Conservation (phyloP, 35 echinoderm and acorn worm genomes). For the Ophiothrix spiculata region DNA sequence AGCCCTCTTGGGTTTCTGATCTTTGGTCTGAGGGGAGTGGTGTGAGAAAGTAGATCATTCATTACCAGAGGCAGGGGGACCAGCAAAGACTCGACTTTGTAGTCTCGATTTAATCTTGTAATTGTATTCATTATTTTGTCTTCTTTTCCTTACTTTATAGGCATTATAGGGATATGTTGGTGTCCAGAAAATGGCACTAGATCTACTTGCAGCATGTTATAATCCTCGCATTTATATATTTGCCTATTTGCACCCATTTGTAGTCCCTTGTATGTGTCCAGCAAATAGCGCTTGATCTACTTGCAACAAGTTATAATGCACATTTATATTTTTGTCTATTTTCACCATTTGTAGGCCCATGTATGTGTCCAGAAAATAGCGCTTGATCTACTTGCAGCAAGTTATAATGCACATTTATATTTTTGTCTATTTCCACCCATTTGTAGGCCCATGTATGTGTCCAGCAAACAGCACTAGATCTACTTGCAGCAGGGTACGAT, state of each 20-base stretch:
- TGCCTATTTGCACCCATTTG: conserved; percentile 48
- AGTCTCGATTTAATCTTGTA: too few relatives aligned
- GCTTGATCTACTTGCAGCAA: conserved; percentile 73
- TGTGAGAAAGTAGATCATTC: too few relatives aligned
- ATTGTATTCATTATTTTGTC: too few relatives aligned
- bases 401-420: conserved; percentile 82
- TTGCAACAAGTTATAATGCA: conserved; percentile 74
- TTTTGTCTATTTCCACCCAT: too few relatives aligned
- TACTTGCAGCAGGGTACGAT: conserved; percentile 73
- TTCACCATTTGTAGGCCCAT: conserved; percentile 71
- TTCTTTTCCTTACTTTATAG: too few relatives aligned
- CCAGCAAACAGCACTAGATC: conserved; percentile 91
- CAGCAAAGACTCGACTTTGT: too few relatives aligned
- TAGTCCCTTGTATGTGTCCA: conserved; percentile 94
- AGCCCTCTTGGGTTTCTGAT: too few relatives aligned
- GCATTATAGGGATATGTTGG: too few relatives aligned
- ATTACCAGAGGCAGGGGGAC: too few relatives aligned
- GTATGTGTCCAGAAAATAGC: conserved; percentile 95
- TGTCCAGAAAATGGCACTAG: conserved; percentile 85
- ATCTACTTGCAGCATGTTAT: conserved; percentile 71
- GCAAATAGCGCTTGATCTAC: conserved; percentile 91
- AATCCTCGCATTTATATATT: too few relatives aligned
- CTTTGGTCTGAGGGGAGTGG: too few relatives aligned
- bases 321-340: too few relatives aligned
- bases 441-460: conserved; percentile 94